Conservation (phyloP, 2,113 vertebrate species). For the Tichodroma muraria region DNA sequence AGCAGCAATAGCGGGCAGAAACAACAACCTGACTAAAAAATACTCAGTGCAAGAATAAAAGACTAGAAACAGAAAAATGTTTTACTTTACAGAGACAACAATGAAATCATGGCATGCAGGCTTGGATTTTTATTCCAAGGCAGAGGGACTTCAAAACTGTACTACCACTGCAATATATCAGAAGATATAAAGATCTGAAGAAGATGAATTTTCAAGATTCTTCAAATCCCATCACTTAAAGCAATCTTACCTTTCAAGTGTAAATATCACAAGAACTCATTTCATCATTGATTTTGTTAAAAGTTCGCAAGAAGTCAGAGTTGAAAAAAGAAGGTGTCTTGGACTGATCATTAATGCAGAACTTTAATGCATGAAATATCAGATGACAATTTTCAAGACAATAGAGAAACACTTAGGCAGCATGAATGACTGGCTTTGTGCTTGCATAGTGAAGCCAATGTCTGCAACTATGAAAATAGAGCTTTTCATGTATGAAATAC, state of each 20-base stretch:
- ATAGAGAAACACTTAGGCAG: background rate
- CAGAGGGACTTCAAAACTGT: background rate
- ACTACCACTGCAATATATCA: background rate
- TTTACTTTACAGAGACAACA: background rate
- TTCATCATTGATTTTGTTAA: background rate
- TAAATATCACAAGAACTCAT: background rate
- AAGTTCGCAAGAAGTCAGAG: background rate
- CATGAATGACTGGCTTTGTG: background rate
- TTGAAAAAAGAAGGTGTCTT: background rate
- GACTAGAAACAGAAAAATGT: background rate
- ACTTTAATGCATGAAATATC: background rate
- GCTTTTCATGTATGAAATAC: background rate
- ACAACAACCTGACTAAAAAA: background rate
- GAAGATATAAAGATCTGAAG: background rate
- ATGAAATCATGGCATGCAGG: background rate
- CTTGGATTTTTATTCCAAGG: background rate
- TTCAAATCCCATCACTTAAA: background rate
- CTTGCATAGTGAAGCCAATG: background rate
- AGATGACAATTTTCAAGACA: background rate
- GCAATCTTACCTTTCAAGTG: background rate
- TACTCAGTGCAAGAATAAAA: background rate
- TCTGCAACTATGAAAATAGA: background rate
- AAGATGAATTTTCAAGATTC: background rate
- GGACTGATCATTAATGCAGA: background rate
- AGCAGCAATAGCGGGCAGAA: background rate